Percentiles rank a stretch among this genome's conserved stretches.
phyloP scores from a whole-genome alignment of 2,113 vertebrate genomes.

The Oncorhynchus gorbuscha region DNA sequence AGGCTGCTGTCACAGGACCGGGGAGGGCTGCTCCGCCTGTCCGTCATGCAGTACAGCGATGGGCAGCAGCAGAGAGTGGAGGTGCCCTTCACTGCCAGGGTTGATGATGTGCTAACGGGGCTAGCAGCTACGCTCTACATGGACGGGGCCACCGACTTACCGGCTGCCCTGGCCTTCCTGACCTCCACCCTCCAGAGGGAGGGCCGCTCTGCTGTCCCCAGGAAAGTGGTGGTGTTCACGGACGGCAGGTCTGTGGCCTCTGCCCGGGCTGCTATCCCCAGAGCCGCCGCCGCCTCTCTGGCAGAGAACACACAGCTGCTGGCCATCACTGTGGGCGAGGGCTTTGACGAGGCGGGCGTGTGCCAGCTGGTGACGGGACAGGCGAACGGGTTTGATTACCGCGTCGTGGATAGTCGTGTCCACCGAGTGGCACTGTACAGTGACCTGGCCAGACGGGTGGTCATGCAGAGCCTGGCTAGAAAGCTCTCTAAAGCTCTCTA shows the following conservation, averaged over 20 bases:
- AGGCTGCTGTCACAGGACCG: slow-evolving; percentile 23
- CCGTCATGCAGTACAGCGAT: slow-evolving; percentile 42
- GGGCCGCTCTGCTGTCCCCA: slow-evolving; percentile 20
- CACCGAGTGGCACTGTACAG: slow-evolving; percentile 30
- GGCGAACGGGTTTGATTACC: slow-evolving; percentile 29
- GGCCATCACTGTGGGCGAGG: slow-evolving; percentile 32
- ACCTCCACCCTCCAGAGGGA: slow-evolving; percentile 23
- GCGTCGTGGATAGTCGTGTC: slow-evolving; percentile 24
- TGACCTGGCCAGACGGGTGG: slow-evolving; percentile 27
- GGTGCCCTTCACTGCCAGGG: not conserved
- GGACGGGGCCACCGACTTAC: not conserved
- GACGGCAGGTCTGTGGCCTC: slow-evolving; percentile 34
- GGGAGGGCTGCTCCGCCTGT: slow-evolving; percentile 12
- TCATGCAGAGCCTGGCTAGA: slow-evolving; percentile 34
- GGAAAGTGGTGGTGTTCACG: slow-evolving; percentile 42
- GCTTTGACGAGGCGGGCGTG: slow-evolving; percentile 36
- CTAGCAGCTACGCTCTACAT: not conserved
- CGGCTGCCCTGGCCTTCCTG: not conserved
- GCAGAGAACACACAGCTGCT: slow-evolving; percentile 21
- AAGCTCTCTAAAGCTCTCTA: slow-evolving; percentile 24
- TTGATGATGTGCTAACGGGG: not conserved
- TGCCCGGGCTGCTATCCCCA: slow-evolving; percentile 18
- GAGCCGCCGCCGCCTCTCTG: slow-evolving; percentile 15
- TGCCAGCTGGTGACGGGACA: slow-evolving; percentile 44
- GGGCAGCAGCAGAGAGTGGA: not conserved